A percentile compares a stretch with the other conserved stretches of the same genome.
Evolutionary conservation across 2,888 invertebrate genomes (phyloP).

Genomic region (Fabriciana adippe): DNA sequence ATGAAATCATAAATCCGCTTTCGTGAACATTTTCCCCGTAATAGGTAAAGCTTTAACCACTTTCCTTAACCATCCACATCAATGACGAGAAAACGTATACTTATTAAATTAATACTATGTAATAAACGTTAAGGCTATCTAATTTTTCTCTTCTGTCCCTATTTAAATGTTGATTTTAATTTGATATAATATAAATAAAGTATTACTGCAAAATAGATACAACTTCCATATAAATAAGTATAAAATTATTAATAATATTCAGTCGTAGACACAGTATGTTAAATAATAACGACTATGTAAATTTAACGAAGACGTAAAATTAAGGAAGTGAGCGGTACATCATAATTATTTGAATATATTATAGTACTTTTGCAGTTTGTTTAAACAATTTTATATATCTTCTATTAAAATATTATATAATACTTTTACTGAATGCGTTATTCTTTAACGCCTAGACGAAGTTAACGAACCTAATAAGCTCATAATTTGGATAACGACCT

Average conservation of each 20-base stretch:
- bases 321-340: slow-evolving; percentile 33
- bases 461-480: too few relatives aligned
- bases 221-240: slow-evolving; percentile 30
- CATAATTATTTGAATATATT: slow-evolving; percentile 24
- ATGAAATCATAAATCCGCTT: slow-evolving; percentile 6
- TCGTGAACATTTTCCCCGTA: background rate
- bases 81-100: background rate
- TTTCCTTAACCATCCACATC: slow-evolving; percentile 10
- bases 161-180: background rate
- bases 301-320: slow-evolving; percentile 17
- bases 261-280: slow-evolving; percentile 14
- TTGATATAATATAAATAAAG: background rate
- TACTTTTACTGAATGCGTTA: too few relatives aligned
- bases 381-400: slow-evolving; percentile 1
- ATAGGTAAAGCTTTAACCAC: slow-evolving; percentile 3
- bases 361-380: slow-evolving; percentile 11
- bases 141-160: too few relatives aligned
- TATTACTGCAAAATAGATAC: slow-evolving; percentile 11
- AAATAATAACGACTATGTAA: slow-evolving; percentile 26
- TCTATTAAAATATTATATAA: too few relatives aligned
- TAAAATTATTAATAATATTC: slow-evolving; percentile 28
- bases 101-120: too few relatives aligned
- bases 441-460: too few relatives aligned
- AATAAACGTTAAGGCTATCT: too few relatives aligned
- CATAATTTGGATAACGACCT: too few relatives aligned